These are phyloP conservation scores for Agraylea sexmaculata DNA, from an alignment of 1,140 invertebrate genomes.

Conservation along the genomic window DNA sequence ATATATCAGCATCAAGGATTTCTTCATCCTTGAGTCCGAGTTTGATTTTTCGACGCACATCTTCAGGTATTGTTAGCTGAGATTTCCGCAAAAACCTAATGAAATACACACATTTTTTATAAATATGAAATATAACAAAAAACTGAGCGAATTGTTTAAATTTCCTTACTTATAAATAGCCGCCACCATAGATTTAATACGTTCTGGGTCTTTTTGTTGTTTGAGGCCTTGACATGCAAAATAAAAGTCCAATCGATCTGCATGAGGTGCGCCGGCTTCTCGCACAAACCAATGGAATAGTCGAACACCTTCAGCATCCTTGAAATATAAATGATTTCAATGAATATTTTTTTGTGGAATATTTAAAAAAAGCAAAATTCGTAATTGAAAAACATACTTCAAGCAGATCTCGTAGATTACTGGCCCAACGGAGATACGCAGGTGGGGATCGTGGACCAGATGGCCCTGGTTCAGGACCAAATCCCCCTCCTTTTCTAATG, in stretches of 20 bases:
- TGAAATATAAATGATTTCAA: conserved; percentile 13
- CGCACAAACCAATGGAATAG: conserved; percentile 74
- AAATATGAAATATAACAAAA: conserved; percentile 12
- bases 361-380: conserved; percentile 3
- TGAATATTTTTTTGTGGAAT: neutral
- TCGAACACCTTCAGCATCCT: conserved; percentile 75
- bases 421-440: conserved; percentile 75
- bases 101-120: neutral
- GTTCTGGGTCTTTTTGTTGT: conserved; percentile 58
- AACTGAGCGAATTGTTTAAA: conserved; percentile 1
- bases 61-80: conserved; percentile 69
- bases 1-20: conserved; percentile 43
- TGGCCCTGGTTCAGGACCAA: neutral
- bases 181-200: conserved; percentile 63
- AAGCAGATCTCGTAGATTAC: conserved; percentile 66
- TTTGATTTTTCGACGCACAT: conserved; percentile 56
- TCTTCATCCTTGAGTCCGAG: conserved; percentile 51
- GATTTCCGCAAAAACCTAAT: conserved; percentile 68
- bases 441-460: conserved; percentile 52
- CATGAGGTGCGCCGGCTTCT: conserved; percentile 64
- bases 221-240: conserved; percentile 85
- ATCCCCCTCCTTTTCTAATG: neutral
- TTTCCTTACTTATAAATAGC: conserved; percentile 60
- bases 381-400: conserved; percentile 28
- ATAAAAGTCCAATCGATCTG: conserved; percentile 75